Base-by-base conservation (phyloP, 2,888 invertebrate species). In the Drosophila melanosoma region DNA sequence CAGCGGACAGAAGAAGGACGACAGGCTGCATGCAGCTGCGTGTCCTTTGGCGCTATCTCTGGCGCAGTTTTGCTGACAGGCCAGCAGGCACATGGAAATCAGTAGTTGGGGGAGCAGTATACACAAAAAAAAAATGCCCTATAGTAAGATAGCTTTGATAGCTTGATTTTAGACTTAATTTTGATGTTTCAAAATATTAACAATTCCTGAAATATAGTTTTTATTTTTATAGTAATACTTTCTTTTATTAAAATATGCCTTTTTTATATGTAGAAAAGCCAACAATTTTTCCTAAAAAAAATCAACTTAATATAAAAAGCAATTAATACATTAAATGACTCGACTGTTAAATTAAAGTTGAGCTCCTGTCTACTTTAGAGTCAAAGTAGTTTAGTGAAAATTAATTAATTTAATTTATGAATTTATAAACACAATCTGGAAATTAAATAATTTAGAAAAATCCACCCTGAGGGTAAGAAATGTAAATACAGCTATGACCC, bases 11-110 rank as follows among this genome's bases (percentile, higher is more conserved):
- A 45, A 45, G 23, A 45, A 20, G 45, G 15, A 45, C 23, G 45
- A 23, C 15, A 4, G 4, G 23, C 45, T 45, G 45, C 23, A 15
- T 45, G 8, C 45, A 64, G 61, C 67, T 72, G 81, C 75, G 81
- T 87, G 74, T 79, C 81, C 79, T 79, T 71, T 69, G 74, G 79
- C 72, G 74, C 70, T 86, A 89, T 87, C 86, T 87, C 49, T 69
- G 78, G 40, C 56, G 68, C 83, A 68, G 84, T 79, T 86, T 86
- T 86, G 83, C 87, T 87, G 90, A 90, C 90, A 90, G 89, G 38
- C 68, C 54, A 51, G 45, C 61, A 32, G 40, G 38, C 12, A 26
- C 20, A 1, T 11, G 29, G 32, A 2, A n/a, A 3, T 11, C 7
- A n/a, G 23, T 11, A 23, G 20, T 5, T 12, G 20, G 10, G 29